phyloP scores from a whole-genome alignment of 2,888 invertebrate species.

The Ectropis crepuscularia region DNA sequence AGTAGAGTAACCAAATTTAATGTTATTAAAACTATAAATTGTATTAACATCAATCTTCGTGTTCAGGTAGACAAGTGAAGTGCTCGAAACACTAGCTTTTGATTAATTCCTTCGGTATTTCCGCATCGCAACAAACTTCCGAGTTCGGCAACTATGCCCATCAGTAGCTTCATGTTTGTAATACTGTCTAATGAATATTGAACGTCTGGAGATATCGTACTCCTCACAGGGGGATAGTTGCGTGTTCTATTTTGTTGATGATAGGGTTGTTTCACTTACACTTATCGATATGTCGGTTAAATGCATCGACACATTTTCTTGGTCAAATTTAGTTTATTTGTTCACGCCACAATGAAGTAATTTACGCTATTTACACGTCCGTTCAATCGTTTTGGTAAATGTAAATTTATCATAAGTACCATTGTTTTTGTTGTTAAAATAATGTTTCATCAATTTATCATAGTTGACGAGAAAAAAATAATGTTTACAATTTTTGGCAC shows the following conservation, averaged over 20 bases:
- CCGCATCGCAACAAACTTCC: slow-evolving; percentile 45
- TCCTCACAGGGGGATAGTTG: slow-evolving; percentile 43
- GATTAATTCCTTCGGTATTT: slow-evolving; percentile 49
- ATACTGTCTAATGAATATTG: slow-evolving; percentile 66
- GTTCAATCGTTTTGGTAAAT: too few species aligned
- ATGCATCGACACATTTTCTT: neutral
- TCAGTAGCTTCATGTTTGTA: slow-evolving; percentile 59
- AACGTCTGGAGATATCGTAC: slow-evolving; percentile 53
- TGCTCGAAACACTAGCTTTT: slow-evolving; percentile 31
- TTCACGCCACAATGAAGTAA: too few species aligned
- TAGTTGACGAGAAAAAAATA: too few species aligned
- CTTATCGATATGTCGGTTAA: neutral
- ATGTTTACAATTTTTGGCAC: too few species aligned
- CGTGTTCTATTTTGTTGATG: slow-evolving; percentile 17
- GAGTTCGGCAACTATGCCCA: slow-evolving; percentile 57
- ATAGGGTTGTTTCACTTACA: neutral
- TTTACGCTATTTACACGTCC: too few species aligned
- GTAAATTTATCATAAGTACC: too few species aligned
- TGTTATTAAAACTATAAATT: neutral
- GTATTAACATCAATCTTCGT: slow-evolving; percentile 17
- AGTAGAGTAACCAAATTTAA: neutral
- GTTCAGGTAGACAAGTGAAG: slow-evolving; percentile 16
- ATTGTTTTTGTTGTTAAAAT: too few species aligned
- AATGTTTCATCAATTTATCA: too few species aligned
- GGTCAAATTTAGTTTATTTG: too few species aligned